Evolutionary conservation across 2,113 vertebrate genomes (phyloP).

Genomic region (Charina bottae): DNA sequence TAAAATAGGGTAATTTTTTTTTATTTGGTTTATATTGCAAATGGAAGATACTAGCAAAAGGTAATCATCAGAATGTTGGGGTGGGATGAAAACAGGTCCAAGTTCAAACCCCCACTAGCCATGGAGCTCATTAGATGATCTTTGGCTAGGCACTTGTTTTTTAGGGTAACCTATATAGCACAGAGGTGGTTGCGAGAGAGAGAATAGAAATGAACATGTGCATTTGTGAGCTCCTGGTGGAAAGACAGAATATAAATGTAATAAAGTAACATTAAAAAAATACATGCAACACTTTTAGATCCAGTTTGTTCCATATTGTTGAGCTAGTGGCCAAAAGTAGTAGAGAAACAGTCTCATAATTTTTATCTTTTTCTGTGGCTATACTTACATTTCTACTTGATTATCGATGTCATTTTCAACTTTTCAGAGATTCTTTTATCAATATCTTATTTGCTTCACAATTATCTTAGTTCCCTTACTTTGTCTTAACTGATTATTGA

Average conservation of each 20-base stretch:
- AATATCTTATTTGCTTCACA: not conserved
- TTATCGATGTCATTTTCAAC: not conserved
- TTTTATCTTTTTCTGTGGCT: conserved; percentile 17
- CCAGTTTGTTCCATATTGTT: not conserved
- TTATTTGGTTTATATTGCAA: conserved; percentile 32
- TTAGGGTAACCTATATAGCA: not conserved
- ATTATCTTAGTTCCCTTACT: not conserved
- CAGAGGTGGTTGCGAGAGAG: not conserved
- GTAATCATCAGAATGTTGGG: not conserved
- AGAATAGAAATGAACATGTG: not conserved
- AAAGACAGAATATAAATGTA: not conserved
- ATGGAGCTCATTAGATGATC: not conserved
- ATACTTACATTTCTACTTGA: not conserved
- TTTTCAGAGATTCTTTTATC: conserved; percentile 7
- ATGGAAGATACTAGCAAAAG: not conserved
- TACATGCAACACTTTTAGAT: not conserved
- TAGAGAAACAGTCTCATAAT: not conserved
- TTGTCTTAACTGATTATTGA: conserved; percentile 30
- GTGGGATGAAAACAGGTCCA: not conserved
- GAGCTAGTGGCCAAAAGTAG: conserved; percentile 1
- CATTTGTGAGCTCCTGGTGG: not conserved
- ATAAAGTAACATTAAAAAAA: not conserved
- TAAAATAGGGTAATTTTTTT: conserved; percentile 33
- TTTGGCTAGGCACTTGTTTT: not conserved
- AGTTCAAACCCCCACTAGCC: not conserved